These are phyloP conservation scores for Aphidoletes aphidimyza DNA, from an alignment of 2,888 invertebrate genomes.

Conservation along the genomic window DNA sequence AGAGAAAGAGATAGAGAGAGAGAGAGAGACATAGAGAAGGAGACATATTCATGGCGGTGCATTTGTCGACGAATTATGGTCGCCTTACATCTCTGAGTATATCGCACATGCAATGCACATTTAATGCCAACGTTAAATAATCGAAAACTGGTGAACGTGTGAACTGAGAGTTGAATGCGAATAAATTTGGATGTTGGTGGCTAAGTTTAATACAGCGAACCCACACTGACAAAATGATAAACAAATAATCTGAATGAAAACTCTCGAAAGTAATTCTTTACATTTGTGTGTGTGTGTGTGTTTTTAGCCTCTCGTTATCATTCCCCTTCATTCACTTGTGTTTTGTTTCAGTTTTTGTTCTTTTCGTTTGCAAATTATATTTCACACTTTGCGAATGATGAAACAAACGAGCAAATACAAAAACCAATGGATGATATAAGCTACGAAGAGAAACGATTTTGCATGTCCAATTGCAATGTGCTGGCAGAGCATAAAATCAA, in stretches of 20 bases:
- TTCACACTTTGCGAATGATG: not conserved
- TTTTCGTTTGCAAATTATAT: too few species aligned
- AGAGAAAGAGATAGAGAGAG: too few species aligned
- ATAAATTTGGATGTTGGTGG: not conserved
- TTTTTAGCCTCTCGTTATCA: too few species aligned
- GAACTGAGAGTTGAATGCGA: not conserved
- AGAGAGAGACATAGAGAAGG: too few species aligned
- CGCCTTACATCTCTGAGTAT: constrained; percentile 11
- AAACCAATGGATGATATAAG: too few species aligned
- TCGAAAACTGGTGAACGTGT: not conserved
- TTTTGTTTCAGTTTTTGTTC: too few species aligned
- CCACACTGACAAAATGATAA: constrained; percentile 18
- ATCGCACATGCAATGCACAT: constrained; percentile 11
- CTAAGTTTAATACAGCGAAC: not conserved
- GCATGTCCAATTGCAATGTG: constrained; percentile 11
- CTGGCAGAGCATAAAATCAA: not conserved
- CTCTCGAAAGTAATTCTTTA: not conserved
- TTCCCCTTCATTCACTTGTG: too few species aligned
- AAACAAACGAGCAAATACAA: too few species aligned
- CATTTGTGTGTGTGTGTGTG: not conserved
- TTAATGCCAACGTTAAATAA: not conserved
- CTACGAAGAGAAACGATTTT: not conserved
- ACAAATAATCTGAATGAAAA: constrained; percentile 17
- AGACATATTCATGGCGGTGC: constrained; percentile 1
- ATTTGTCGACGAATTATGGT: constrained; percentile 1